phyloP scores from a whole-genome alignment of 2,113 vertebrate genomes.

The Alouatta palliata region DNA sequence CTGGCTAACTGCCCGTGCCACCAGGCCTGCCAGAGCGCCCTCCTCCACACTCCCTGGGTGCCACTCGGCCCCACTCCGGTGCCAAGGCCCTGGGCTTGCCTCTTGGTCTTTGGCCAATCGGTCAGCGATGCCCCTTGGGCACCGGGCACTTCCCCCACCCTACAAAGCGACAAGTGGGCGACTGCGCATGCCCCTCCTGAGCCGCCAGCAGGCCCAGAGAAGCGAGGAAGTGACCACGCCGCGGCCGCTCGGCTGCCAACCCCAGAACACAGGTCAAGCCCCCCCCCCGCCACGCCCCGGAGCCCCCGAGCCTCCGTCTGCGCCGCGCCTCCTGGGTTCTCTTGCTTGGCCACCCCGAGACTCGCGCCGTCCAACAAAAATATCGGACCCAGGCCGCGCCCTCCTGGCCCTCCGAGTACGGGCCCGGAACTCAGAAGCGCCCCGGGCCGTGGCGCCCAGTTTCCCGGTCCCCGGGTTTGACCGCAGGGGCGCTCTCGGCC shows the following conservation, averaged over 20 bases:
- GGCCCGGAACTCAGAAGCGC: background rate
- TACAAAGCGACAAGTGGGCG: background rate
- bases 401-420: background rate
- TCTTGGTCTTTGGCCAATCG: background rate
- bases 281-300: background rate
- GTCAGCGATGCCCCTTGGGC: background rate
- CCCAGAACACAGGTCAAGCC: background rate
- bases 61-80: background rate
- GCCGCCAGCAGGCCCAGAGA: slow-evolving; percentile 5
- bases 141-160: background rate
- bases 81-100: background rate
- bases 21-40: background rate
- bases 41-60: background rate
- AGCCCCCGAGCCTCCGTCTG: background rate
- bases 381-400: background rate
- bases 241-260: background rate
- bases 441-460: background rate
- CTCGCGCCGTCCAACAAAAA: slow-evolving; percentile 43
- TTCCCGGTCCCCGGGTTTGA: background rate
- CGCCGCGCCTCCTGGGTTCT: background rate
- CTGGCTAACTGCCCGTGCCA: slow-evolving; percentile 33
- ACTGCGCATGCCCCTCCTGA: slow-evolving; percentile 52
- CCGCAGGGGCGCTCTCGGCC: background rate
- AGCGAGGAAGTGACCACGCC: slow-evolving; percentile 44
- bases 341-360: background rate